Evolutionary conservation across 2,888 invertebrate genomes (phyloP), one percentile per base, ranked within the genome.

Genomic region (Autographa pulchrina): DNA sequence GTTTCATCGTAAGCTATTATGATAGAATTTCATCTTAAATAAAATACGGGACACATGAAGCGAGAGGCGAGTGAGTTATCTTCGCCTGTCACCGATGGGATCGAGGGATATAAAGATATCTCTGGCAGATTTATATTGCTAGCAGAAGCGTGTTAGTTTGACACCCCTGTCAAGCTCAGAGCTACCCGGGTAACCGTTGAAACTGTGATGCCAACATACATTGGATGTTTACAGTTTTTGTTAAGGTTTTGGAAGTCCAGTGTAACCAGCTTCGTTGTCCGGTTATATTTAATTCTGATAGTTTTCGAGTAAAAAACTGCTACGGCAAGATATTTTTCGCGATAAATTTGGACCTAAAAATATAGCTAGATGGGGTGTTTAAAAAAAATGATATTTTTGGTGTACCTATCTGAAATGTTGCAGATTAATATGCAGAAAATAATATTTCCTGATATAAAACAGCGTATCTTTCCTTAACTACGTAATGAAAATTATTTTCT

Each of bases 21-120:
- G 66, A 70, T 56, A 41, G 62, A 66, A 67, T 62, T 67, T 67
- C 63, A 70, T 70, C 38, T 48, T 13, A 56, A 25, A 61, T 62
- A 48, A 41, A 60, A 68, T 7, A 58, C 32, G 35, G 18, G 54
- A 48, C 48, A 65, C 25, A 16, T 60, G 71, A 71, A 80, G 59
- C 48, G 63, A 63, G 71, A 65, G 75, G 41, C 38, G 63, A 65
- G 32, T 60, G 18, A 43, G 41, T 61, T 65, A 48, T 70, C 41
- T 70, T 71, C 64, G 63, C 65, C 77, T 78, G 72, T 76, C 81
- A 68, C 60, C 65, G 56, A 58, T 65, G 20, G 25, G 67, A 80
- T 77, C 48, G 32, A 32, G 25, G 31, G 25, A 73, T 52, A 35
- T 52, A 54, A 16, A 16, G 8, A 52, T 14, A 41, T 41, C 25